These are phyloP conservation scores for Porites cylindrica DNA, from an alignment of 92 coral and sea anemone genomes.

Conservation along the genomic window DNA sequence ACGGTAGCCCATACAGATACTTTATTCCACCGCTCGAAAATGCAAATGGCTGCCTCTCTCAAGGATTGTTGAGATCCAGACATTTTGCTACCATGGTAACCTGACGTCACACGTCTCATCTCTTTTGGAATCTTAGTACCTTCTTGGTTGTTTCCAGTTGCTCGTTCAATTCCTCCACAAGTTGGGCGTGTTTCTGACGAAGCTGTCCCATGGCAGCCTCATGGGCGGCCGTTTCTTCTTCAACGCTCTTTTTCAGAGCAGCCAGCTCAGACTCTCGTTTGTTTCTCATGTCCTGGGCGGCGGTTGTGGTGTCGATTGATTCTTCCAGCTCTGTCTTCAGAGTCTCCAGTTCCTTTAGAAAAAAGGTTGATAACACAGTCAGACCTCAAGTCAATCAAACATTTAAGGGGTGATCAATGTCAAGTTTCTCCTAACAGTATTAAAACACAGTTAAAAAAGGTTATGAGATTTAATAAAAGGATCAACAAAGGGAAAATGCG, in stretches of 20 bases:
- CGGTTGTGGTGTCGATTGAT: slow-evolving; percentile 95
- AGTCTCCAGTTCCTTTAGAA: slow-evolving; percentile 88
- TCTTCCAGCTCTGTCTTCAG: slow-evolving; percentile 95
- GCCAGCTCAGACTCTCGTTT: slow-evolving; percentile 88
- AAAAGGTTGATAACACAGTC: neutral
- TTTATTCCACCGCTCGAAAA: too few relatives aligned
- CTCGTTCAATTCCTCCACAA: slow-evolving; percentile 86
- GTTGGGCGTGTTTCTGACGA: slow-evolving; percentile 90
- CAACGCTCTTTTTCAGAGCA: slow-evolving; percentile 91
- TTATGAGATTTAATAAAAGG: too few relatives aligned
- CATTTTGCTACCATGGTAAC: too few relatives aligned
- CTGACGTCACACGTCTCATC: neutral
- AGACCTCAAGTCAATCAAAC: too few relatives aligned
- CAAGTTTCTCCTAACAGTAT: too few relatives aligned
- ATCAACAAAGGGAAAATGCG: too few relatives aligned
- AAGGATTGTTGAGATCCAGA: too few relatives aligned
- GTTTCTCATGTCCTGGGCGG: slow-evolving; percentile 86
- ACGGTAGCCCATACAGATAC: too few relatives aligned
- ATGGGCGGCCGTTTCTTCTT: slow-evolving; percentile 85
- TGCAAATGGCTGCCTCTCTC: too few relatives aligned
- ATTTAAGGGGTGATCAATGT: too few relatives aligned
- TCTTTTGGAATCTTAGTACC: slow-evolving; percentile 49
- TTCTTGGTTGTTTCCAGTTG: slow-evolving; percentile 90
- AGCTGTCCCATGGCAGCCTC: slow-evolving; percentile 96
- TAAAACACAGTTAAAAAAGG: too few relatives aligned